phyloP scores from a whole-genome alignment of 2,113 vertebrate genomes.

The Recurvirostra avosetta region DNA sequence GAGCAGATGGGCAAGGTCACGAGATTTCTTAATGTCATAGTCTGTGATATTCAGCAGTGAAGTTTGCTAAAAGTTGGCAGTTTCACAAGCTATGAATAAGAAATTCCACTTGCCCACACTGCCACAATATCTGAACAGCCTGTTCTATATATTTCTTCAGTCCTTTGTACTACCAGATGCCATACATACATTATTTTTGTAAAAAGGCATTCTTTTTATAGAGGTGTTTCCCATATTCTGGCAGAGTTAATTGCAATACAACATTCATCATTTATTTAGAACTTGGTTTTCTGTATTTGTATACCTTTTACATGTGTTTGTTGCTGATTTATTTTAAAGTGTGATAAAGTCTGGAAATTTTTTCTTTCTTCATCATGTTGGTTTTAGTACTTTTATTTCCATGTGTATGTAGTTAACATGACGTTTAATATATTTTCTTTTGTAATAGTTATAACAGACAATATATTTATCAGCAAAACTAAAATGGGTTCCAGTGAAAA shows the following conservation, averaged over 20 bases:
- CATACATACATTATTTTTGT: not conserved
- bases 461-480: not conserved
- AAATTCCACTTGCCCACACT: slow-evolving; percentile 40
- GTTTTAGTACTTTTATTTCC: not conserved
- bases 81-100: slow-evolving; percentile 41
- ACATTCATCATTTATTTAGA: not conserved
- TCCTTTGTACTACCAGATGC: slow-evolving; percentile 52
- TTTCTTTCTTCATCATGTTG: not conserved
- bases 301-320: not conserved
- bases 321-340: not conserved
- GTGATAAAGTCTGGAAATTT: not conserved
- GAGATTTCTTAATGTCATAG: not conserved
- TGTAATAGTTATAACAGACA: not conserved
- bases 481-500: not conserved
- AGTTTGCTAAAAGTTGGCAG: not conserved
- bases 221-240: slow-evolving; percentile 38
- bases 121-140: slow-evolving; percentile 19
- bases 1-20: not conserved
- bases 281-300: not conserved
- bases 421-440: not conserved
- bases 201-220: not conserved
- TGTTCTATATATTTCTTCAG: slow-evolving; percentile 47
- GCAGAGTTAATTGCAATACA: not conserved
- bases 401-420: not conserved
- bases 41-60: not conserved